Evolutionary conservation across 2,113 vertebrate species (phyloP), one percentile per base, ranked within the genome.

Genomic region (Sigmodon hispidus): DNA sequence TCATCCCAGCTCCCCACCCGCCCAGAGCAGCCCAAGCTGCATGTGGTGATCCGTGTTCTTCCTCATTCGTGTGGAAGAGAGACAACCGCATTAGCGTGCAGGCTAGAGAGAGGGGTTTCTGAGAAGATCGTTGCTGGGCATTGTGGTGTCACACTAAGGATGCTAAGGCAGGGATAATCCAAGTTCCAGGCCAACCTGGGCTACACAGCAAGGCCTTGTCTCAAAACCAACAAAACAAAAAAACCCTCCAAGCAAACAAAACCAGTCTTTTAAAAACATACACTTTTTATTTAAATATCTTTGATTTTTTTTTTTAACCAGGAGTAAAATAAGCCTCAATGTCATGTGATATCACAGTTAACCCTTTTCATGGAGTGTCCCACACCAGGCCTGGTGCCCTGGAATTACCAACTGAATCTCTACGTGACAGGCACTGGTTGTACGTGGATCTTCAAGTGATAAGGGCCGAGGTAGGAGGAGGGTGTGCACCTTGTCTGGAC

Each of bases 221-320:
- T 50, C 40, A n/a, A 63, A 70, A 50, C 10, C 36, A 36, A 67
- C 10, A 50, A 36, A 67, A 67, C 6, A 59, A 45, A 26, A 12
- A 87, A 69, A 21, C 15, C n/a, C n/a, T n/a, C n/a, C n/a, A n/a
- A n/a, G n/a, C n/a, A n/a, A n/a, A n/a, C n/a, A n/a, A n/a, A n/a
- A n/a, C n/a, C n/a, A 50, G 91, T 84, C 50, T 31, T 88, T 67
- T 89, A 59, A 13, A 84, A 79, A 79, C 87, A 50, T 55, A 73
- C 31, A 15, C 29, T 69, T 76, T 83, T 69, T 52, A 67, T 81
- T 87, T 87, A 43, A 57, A 85, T 81, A 17, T 76, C 40, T 31
- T 89, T 76, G 63, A 72, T 50, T 87, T 95, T 95, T 79, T n/a
- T n/a, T n/a, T n/a, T n/a, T n/a, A n/a, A 26, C 24, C n/a, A 19